A percentile compares a stretch with the other conserved stretches of the same genome.
These are phyloP conservation scores for Dryocosmus kuriphilus DNA, from an alignment of 2,888 invertebrate species.

Conservation along the genomic window DNA sequence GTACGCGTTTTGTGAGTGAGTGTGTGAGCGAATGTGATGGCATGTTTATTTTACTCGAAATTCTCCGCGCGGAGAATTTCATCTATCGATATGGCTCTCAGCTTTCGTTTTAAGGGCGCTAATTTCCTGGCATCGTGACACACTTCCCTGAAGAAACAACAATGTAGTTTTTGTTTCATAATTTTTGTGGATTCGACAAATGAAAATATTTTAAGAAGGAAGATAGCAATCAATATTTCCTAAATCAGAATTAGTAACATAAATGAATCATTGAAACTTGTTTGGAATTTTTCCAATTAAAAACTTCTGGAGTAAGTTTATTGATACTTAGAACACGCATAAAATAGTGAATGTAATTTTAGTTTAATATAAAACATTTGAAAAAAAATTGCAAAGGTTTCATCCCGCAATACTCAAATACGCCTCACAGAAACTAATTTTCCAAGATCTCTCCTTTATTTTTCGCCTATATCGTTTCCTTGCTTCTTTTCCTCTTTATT, in stretches of 20 bases:
- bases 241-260: neutral
- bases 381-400: slow-evolving; percentile 9
- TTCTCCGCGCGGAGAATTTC: slow-evolving; percentile 38
- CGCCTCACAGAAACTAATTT: slow-evolving; percentile 5
- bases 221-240: neutral
- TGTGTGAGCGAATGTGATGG: slow-evolving; percentile 23
- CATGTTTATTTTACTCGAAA: slow-evolving; percentile 39
- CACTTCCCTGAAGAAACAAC: neutral
- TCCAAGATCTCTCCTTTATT: neutral
- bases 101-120: slow-evolving; percentile 42
- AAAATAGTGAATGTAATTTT: slow-evolving; percentile 13
- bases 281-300: neutral
- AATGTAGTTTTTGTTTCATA: neutral
- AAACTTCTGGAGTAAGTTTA: neutral
- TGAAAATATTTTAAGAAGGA: neutral
- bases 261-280: neutral
- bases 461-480: neutral
- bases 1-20: slow-evolving; percentile 15
- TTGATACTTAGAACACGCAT: slow-evolving; percentile 22
- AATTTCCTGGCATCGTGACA: slow-evolving; percentile 48
- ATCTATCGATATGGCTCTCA: slow-evolving; percentile 31
- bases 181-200: neutral
- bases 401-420: slow-evolving; percentile 4
- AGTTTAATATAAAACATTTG: slow-evolving; percentile 25
- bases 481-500: neutral